Evolutionary conservation across 1,140 invertebrate species (phyloP), one percentile per base, ranked within the genome.

Genomic region (Dendroctonus ponderosae): DNA sequence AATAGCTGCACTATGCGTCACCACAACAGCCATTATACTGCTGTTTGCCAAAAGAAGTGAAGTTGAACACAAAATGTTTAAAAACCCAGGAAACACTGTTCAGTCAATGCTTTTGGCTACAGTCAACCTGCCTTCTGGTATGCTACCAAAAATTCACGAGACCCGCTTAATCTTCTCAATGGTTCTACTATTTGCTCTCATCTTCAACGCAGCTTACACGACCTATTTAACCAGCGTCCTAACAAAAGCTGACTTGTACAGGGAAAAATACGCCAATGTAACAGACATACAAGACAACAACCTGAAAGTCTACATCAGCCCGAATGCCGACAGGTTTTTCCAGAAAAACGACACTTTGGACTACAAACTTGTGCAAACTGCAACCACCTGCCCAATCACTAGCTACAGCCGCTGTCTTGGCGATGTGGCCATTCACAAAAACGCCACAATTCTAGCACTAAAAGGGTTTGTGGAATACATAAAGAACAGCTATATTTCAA

Each of bases 161-260:
- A 41, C 63, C 15, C 49, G 66, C n/a, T n/a, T 49, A 0, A 40
- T 68, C 14, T 61, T 62, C 41, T 57, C 66, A 3, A 68, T 68
- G 51, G 15, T 68, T 7, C n/a, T 68, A 38, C 5, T 68, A 6
- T 63, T 68, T 43, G 57, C 52, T 14, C 38, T 68, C 0, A 51
- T 38, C 6, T 62, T 54, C 15, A 68, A 58, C 46, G 43, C 46
- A 38, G 54, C 52, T 8, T 68, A 62, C 26, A 60, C 58, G 11
- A 68, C 66, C 7, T 62, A 62, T 48, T 46, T 68, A 8, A 59
- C 46, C 3, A 68, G 66, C 43, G 38, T 68, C 12, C 15, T 68
- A 8, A 48, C 60, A 7, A 26, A 57, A 9, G 12, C 8, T 11
- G n/a, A 58, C 39, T n/a, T 39, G 43, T 68, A 46, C 15, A 12